phyloP scores from a whole-genome alignment of 2,797 vertebrate genomes.

The Meda fulgida region DNA sequence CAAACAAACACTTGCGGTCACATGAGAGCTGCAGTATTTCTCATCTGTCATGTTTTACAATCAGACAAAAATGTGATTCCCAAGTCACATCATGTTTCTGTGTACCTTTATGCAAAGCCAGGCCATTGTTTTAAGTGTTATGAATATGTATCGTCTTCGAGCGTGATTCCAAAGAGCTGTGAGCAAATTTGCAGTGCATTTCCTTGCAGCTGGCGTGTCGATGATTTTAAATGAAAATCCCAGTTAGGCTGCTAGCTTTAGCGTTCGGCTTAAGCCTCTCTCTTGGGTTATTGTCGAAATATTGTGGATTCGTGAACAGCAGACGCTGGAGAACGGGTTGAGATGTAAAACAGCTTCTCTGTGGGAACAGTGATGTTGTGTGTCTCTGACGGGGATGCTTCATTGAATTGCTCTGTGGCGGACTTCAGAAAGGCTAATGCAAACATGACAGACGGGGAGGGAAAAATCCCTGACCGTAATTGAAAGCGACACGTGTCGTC shows the following conservation, averaged over 20 bases:
- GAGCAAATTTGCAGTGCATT: slow-evolving; percentile 30
- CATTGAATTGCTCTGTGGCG: slow-evolving; percentile 14
- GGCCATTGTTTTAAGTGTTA: slow-evolving; percentile 9
- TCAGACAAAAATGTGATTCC: slow-evolving; percentile 13
- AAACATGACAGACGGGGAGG: neutral
- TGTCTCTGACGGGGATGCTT: neutral
- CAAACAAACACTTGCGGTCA: neutral
- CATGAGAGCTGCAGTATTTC: slow-evolving; percentile 14
- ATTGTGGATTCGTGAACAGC: neutral
- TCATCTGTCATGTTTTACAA: slow-evolving; percentile 20
- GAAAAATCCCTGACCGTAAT: neutral
- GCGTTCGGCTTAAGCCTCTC: slow-evolving; percentile 7
- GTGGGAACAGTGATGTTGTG: slow-evolving; percentile 8
- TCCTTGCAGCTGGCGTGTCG: neutral
- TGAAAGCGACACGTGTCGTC: neutral
- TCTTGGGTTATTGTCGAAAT: slow-evolving; percentile 11
- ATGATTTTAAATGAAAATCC: slow-evolving; percentile 32
- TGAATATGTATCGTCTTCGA: slow-evolving; percentile 48
- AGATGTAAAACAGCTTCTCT: slow-evolving; percentile 18
- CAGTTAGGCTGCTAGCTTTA: neutral
- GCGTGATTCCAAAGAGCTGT: slow-evolving; percentile 22
- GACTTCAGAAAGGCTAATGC: slow-evolving; percentile 12
- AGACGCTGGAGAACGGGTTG: neutral
- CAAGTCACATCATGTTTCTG: slow-evolving; percentile 11
- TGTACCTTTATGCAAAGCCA: slow-evolving; percentile 1